Conservation (phyloP, 2,888 invertebrate genomes). For the Pheosia gnoma region DNA sequence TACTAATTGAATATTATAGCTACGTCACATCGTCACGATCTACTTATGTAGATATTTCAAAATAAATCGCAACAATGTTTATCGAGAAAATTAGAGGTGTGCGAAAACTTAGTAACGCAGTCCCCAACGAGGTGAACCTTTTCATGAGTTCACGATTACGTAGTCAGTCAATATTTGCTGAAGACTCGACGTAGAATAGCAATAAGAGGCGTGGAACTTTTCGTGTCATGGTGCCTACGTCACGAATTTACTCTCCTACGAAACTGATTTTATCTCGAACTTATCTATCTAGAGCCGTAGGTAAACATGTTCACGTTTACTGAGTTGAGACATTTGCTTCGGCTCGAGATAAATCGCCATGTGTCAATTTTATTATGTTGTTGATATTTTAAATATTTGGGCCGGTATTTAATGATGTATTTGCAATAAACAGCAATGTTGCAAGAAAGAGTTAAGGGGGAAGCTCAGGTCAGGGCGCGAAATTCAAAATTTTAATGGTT, state of each 20-base stretch:
- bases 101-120: constrained; percentile 43
- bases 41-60: constrained; percentile 34
- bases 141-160: constrained; percentile 51
- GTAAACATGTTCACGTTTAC: constrained; percentile 29
- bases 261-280: constrained; percentile 32
- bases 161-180: constrained; percentile 66
- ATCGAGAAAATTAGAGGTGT: constrained; percentile 41
- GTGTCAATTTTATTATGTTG: constrained; percentile 29
- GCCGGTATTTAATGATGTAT: background rate
- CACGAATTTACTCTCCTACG: constrained; percentile 41
- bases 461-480: no score
- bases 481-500: no score
- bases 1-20: constrained; percentile 21
- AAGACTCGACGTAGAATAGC: constrained; percentile 58
- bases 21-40: constrained; percentile 26
- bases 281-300: constrained; percentile 24
- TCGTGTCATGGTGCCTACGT: constrained; percentile 55
- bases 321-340: constrained; percentile 30
- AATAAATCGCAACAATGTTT: constrained; percentile 40
- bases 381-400: constrained; percentile 23
- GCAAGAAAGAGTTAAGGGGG: background rate
- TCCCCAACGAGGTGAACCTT: constrained; percentile 28
- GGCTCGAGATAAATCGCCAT: constrained; percentile 34
- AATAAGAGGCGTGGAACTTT: constrained; percentile 75
- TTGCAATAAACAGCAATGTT: background rate